Base-by-base conservation (phyloP, 2,888 invertebrate genomes). In the Leptopilina myrica region DNA sequence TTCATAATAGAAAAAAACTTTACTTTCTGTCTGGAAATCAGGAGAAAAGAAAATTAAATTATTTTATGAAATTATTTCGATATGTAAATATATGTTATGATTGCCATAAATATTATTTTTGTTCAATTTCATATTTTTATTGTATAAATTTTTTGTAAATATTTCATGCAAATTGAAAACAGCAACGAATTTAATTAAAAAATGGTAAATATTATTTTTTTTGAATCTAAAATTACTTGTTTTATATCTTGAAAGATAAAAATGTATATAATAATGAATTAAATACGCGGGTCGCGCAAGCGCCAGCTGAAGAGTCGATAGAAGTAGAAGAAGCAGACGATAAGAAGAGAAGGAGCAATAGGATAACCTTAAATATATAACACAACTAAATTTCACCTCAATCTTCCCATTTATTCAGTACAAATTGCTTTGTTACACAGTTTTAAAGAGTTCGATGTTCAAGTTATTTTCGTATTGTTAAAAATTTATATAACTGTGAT, bases 251-350 rank as follows among this genome's bases (percentile, higher is more conserved):
- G 15, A 15, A 62, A 7, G 11, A 9, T 49, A 62, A 59, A 73
- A 73, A 33, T 33, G 20, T 14, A 20, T 20, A 20, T 20, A 20
- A 20, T 20, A 73, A 53, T 33, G 20, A 56, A 49, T 33, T 5
- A 67, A 1, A 33, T 33, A 26, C 69, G 69, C 66, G 66, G 26
- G 66, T 67, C 14, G 79, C 83, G 82, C 83, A 49, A 79, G 85
- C 84, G 83, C 79, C 15, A 5, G 33, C 2, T 9, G 43, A 66
- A 67, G 82, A 84, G 81, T 86, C 85, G 83, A 86, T 86, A 86
- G 49, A 49, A 49, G 49, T 43, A 49, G 11, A 4, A 49, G 49
- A 20, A n/a, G 81, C 80, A 81, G 83, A 83, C 83, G 83, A 83
- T 64, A 49, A 65, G 59, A 80, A 75, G 11, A 65, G 59, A 80